phyloP scores from a whole-genome alignment of 2,113 vertebrate species.

The Cairina moschata region DNA sequence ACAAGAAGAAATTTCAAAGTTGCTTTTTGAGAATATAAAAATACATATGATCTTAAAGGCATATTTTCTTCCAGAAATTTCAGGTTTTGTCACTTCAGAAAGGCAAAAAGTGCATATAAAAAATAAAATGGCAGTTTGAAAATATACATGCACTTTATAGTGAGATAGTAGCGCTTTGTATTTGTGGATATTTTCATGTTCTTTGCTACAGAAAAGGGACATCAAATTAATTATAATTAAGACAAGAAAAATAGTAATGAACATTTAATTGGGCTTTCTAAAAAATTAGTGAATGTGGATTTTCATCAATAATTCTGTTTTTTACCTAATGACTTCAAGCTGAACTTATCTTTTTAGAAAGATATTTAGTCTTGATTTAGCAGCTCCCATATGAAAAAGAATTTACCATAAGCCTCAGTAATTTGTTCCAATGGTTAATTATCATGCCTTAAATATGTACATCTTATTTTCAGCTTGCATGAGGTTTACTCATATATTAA shows the following conservation, averaged over 20 bases:
- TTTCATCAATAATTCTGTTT: slow-evolving; percentile 13
- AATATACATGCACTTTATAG: background rate
- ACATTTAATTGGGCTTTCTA: background rate
- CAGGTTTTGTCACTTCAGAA: background rate
- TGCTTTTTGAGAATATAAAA: background rate
- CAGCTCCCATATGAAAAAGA: slow-evolving; percentile 44
- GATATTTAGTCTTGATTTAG: slow-evolving; percentile 50
- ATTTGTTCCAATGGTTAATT: slow-evolving; percentile 63
- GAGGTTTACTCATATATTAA: slow-evolving; percentile 62
- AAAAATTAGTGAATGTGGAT: background rate
- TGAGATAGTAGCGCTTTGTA: background rate
- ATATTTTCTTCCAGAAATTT: background rate
- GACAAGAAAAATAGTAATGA: background rate
- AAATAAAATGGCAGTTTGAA: background rate
- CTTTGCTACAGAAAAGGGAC: background rate
- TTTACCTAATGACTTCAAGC: background rate
- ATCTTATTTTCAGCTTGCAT: slow-evolving; percentile 61
- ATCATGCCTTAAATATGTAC: slow-evolving; percentile 60
- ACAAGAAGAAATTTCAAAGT: background rate
- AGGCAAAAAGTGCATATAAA: background rate
- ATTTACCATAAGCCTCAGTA: slow-evolving; percentile 39
- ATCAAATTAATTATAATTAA: background rate
- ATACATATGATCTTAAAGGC: background rate
- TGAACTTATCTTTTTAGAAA: slow-evolving; percentile 12
- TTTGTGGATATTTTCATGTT: background rate